Evolutionary conservation across 2,888 invertebrate genomes (phyloP).

Genomic region (Dicyrtomina minuta): DNA sequence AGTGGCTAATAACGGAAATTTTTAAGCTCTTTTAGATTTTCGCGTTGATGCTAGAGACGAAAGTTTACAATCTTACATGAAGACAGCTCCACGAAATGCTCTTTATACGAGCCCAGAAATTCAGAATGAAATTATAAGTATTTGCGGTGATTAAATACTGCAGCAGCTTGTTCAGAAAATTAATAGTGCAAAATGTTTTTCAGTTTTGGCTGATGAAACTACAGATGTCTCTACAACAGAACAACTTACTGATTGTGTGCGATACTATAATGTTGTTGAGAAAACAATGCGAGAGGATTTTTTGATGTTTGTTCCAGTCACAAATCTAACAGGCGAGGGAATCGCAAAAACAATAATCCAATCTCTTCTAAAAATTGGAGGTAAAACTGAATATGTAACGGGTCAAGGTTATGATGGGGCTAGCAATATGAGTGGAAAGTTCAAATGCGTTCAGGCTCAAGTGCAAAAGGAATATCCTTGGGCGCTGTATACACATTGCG

Average conservation of each 20-base stretch:
- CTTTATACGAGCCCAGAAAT: not conserved
- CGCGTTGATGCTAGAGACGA: not conserved
- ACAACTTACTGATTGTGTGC: not conserved
- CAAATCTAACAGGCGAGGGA: not conserved
- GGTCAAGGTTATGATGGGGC: constrained; percentile 7
- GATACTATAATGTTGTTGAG: not conserved
- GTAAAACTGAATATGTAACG: not conserved
- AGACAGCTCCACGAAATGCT: not conserved
- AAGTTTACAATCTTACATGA: not conserved
- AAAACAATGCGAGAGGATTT: not conserved
- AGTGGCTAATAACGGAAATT: not conserved
- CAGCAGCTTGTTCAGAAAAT: not conserved
- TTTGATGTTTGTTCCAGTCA: not conserved
- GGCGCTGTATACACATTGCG: not conserved
- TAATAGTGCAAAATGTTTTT: not conserved
- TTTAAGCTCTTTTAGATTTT: not conserved
- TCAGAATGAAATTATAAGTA: not conserved
- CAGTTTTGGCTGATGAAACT: not conserved
- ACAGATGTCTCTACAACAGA: not conserved
- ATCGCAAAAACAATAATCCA: not conserved
- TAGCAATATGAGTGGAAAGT: not conserved
- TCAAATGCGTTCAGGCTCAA: not conserved
- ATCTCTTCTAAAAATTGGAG: not conserved
- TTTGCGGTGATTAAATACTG: not conserved
- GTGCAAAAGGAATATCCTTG: not conserved